Evolutionary conservation across 2,888 invertebrate genomes (phyloP), one percentile per base, ranked within the genome.

Genomic region (Lithodes maja): DNA sequence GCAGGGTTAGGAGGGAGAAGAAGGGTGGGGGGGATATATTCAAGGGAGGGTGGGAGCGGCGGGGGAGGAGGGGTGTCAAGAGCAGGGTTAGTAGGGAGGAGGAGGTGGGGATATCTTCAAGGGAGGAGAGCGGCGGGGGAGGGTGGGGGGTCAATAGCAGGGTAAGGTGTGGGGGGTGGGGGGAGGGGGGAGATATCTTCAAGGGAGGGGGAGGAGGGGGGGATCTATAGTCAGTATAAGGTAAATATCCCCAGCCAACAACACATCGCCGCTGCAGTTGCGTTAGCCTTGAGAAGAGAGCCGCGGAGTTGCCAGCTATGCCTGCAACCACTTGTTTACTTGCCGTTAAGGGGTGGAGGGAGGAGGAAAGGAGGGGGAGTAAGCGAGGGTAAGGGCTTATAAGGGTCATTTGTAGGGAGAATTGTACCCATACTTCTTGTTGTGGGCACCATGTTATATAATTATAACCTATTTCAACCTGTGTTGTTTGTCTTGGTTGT

Each of bases 261-360:
- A 33, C 33, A 33, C 33, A 81, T 74, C 55, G 75, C 53, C 81
- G 15, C 81, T 81, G 86, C 86, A 86, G 86, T 86, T 86, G 81
- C 81, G 81, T 86, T 81, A 81, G 86, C 81, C 86, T 86, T 86
- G 86, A 86, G 77, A 33, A 33, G 33, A 81, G 86, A 53, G 80
- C 81, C 54, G 75, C 54, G 33, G 74, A 75, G 86, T 86, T 86
- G 86, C 86, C 81, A 81, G 75, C 55, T 74, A 86, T 33, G 86
- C 49, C 75, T 75, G 86, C 81, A 81, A 81, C 55, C 81, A 81
- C 53, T 69, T 71, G 69, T 75, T 83, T 71, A 71, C 83, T 75
- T 33, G 53, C 83, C 74, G 78, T 78, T 53, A 74, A 50, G 17
- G 17, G 83, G 53, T 83, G 9, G 50, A 49, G 69, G 53, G 52